A percentile compares a stretch with the other conserved stretches of the same genome.
Evolutionary conservation across 2,888 invertebrate genomes (phyloP).

Genomic region (Zhuqinia jingwanae): DNA sequence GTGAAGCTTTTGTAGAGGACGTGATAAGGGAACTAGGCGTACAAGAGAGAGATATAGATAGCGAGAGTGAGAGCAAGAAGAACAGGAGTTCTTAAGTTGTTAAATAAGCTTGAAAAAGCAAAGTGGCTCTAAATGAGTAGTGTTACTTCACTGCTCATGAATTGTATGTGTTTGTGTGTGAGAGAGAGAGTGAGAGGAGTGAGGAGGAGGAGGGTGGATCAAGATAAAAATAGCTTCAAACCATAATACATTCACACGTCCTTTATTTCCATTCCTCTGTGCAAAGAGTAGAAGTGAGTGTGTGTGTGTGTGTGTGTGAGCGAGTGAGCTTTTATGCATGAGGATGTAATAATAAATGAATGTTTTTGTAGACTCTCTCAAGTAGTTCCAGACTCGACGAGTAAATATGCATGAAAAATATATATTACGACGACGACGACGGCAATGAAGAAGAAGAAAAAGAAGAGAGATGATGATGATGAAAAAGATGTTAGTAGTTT

Average conservation of each 20-base stretch:
- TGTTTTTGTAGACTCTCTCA: background rate
- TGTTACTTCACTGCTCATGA: slow-evolving; percentile 9
- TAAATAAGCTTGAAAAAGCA: slow-evolving; percentile 40
- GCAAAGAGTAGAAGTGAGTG: too few relatives aligned
- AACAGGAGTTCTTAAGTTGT: slow-evolving; percentile 25
- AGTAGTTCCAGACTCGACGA: slow-evolving; percentile 39
- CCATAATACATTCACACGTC: slow-evolving; percentile 57
- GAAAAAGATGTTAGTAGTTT: slow-evolving; percentile 31
- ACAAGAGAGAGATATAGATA: slow-evolving; percentile 5
- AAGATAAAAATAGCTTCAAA: slow-evolving; percentile 70
- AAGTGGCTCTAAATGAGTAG: slow-evolving; percentile 47
- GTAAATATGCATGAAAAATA: slow-evolving; percentile 21
- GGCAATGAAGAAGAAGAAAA: background rate
- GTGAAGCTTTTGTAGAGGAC: slow-evolving; percentile 46
- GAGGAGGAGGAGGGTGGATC: slow-evolving; percentile 58
- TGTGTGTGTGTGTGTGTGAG: too few relatives aligned
- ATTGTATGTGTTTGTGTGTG: slow-evolving; percentile 10
- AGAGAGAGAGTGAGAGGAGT: slow-evolving; percentile 10
- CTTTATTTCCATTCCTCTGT: too few relatives aligned
- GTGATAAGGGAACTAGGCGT: slow-evolving; percentile 21
- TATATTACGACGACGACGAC: slow-evolving; percentile 44
- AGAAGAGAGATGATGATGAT: slow-evolving; percentile 16
- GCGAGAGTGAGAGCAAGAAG: background rate
- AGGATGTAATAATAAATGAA: slow-evolving; percentile 1
- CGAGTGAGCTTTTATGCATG: slow-evolving; percentile 4